phyloP scores from a whole-genome alignment of 2,888 invertebrate species.

The Oscheius sp. region DNA sequence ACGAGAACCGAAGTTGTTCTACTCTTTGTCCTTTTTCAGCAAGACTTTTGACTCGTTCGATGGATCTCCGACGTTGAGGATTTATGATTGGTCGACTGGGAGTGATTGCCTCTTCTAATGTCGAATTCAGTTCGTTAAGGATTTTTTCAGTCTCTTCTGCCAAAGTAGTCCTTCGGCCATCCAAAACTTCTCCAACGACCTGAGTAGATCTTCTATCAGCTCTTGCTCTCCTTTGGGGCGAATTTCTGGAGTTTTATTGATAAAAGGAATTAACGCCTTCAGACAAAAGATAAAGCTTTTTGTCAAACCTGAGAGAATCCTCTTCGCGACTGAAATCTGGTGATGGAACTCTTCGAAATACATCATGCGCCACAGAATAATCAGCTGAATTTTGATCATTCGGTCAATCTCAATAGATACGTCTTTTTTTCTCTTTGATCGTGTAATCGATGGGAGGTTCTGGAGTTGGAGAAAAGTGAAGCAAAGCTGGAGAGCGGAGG shows the following conservation, averaged over 20 bases:
- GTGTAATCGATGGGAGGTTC: slow-evolving; percentile 22
- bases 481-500: background rate
- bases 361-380: slow-evolving; percentile 3
- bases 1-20: background rate
- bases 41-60: slow-evolving; percentile 13
- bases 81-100: background rate
- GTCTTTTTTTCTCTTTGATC: slow-evolving; percentile 3
- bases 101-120: background rate
- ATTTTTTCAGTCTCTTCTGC: slow-evolving; percentile 1
- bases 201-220: background rate
- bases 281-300: background rate
- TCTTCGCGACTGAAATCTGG: slow-evolving; percentile 10
- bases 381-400: slow-evolving; percentile 6
- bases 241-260: background rate
- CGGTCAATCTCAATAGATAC: background rate
- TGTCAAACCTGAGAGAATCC: slow-evolving; percentile 7
- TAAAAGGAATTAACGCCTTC: background rate
- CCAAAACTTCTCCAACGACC: slow-evolving; percentile 10
- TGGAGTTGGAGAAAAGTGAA: slow-evolving; percentile 15
- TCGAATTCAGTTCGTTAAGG: background rate
- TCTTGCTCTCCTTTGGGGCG: background rate
- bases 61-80: background rate
- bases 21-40: slow-evolving; percentile 4
- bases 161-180: background rate
- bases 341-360: background rate